Conservation (phyloP, 2,113 vertebrate genomes). For the Brevimyrus niger region DNA sequence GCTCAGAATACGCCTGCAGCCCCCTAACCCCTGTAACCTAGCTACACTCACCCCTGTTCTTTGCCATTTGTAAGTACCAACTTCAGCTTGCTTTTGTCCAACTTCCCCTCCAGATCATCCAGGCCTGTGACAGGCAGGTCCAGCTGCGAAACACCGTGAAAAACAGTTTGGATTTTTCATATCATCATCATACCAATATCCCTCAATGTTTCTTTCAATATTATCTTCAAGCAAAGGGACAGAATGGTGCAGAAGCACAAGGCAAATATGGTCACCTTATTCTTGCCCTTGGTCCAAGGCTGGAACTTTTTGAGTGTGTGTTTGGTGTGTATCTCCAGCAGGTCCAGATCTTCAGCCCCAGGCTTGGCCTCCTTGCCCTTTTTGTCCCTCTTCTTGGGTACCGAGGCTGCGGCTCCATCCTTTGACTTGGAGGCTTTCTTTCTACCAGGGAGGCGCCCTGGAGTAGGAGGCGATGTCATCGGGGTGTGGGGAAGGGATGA, state of each 20-base stretch:
- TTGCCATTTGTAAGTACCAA: constrained; percentile 78
- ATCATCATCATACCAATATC: neutral
- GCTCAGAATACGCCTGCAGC: neutral
- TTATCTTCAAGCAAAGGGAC: neutral
- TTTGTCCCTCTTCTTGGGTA: constrained; percentile 66
- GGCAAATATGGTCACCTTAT: constrained; percentile 57
- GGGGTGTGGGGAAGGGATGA: constrained; percentile 62
- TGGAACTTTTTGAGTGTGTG: constrained; percentile 73
- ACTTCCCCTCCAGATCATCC: constrained; percentile 71
- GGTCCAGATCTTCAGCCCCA: constrained; percentile 68
- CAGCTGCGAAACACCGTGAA: constrained; percentile 46
- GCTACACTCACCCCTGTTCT: constrained; percentile 58
- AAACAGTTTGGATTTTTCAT: neutral
- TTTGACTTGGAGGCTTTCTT: constrained; percentile 74
- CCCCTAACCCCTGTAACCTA: neutral
- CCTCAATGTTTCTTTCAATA: neutral
- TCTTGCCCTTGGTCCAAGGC: constrained; percentile 61
- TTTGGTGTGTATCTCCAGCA: constrained; percentile 76
- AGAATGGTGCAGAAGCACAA: neutral
- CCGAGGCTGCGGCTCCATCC: constrained; percentile 51
- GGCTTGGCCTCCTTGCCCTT: constrained; percentile 61
- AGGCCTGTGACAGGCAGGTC: constrained; percentile 59
- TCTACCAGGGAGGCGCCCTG: constrained; percentile 65
- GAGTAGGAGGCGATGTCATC: constrained; percentile 57
- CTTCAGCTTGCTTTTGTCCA: constrained; percentile 74